Percentiles rank a stretch among this genome's conserved stretches.
These are phyloP conservation scores for Strigamia transsilvanica DNA, from an alignment of 2,888 invertebrate genomes.

Conservation along the genomic window DNA sequence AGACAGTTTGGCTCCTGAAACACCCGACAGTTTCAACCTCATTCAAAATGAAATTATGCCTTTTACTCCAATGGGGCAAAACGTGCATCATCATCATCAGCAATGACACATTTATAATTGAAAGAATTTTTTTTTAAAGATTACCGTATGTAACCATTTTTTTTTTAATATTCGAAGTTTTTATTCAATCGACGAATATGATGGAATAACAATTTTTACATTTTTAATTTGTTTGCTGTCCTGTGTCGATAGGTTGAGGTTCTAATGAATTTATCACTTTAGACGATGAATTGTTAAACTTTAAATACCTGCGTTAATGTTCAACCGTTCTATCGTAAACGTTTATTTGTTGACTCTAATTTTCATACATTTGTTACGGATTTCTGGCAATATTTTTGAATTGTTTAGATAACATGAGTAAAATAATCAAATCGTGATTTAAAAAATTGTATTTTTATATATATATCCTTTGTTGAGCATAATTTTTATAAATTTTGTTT, in stretches of 20 bases:
- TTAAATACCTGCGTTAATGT: background rate
- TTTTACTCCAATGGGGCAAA: background rate
- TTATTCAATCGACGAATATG: too few species aligned
- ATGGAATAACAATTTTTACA: too few species aligned
- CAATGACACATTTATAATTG: background rate
- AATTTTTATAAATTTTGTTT: background rate
- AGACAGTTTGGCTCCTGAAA: background rate
- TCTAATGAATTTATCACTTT: background rate
- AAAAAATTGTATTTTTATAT: background rate
- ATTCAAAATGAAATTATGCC: conserved; percentile 31
- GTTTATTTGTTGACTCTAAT: background rate
- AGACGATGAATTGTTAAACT: background rate
- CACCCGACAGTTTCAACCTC: background rate
- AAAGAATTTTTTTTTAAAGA: background rate
- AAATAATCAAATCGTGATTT: background rate
- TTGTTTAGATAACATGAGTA: too few species aligned
- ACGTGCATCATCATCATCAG: background rate
- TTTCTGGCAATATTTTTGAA: too few species aligned
- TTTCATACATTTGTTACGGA: background rate
- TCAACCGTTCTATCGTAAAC: background rate
- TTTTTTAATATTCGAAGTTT: background rate
- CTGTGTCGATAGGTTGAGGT: background rate
- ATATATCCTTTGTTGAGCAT: background rate
- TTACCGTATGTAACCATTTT: background rate
- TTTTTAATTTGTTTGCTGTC: too few species aligned